phyloP scores from a whole-genome alignment of 35 echinoderm and acorn worm genomes.

The Apostichopus japonicus region DNA sequence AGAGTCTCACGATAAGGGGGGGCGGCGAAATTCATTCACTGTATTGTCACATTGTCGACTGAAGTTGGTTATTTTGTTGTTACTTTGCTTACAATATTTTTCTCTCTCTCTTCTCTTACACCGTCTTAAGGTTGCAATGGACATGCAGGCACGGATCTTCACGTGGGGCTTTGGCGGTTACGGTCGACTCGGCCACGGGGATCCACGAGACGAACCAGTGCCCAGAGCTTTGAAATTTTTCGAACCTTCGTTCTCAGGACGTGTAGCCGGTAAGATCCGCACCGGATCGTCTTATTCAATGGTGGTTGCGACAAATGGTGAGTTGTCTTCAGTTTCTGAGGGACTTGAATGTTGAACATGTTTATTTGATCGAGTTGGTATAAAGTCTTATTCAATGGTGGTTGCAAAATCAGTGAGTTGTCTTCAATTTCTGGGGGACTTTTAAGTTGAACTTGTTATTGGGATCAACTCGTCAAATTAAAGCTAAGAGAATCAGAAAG shows the following conservation, averaged over 20 bases:
- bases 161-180: conserved; percentile 98
- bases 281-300: conserved; percentile 85
- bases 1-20: no score
- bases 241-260: conserved; percentile 55
- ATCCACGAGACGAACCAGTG: conserved; percentile 85
- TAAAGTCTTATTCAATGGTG: no score
- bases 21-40: no score
- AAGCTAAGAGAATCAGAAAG: no score
- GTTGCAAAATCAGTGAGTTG: no score
- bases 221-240: conserved; percentile 80
- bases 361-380: neutral
- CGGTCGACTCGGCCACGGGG: conserved; percentile 85
- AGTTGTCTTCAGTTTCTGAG: neutral
- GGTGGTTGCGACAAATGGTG: conserved; percentile 76
- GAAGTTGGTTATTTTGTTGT: no score
- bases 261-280: conserved; percentile 52
- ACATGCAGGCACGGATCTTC: conserved; percentile 89
- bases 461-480: no score
- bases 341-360: neutral
- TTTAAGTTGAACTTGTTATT: no score
- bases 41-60: no score
- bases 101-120: no score
- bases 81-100: no score
- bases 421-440: no score
- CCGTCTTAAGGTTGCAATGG: conserved; percentile 79